Base-by-base conservation (phyloP, 2,113 vertebrate genomes). In the Aegithalos caudatus region DNA sequence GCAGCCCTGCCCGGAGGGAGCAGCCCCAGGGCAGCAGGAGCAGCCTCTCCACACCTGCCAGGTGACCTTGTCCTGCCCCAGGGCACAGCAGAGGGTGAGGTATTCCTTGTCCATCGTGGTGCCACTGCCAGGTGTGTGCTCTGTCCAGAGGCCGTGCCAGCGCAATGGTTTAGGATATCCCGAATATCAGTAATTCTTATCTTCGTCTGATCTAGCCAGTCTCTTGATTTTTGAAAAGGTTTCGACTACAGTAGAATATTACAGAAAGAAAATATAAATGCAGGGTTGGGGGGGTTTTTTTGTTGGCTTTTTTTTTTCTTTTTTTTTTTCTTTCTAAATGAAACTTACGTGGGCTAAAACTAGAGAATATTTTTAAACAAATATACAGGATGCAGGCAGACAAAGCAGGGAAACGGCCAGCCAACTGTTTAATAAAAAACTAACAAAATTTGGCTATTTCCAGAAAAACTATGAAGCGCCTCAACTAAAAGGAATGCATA, bases 401-500 rank as follows among this genome's bases (percentile, higher is more conserved):
- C 97, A 95, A 98, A 98, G 98, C 98, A 98, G 98, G 98, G 97
- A 97, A 98, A 98, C 97, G 97, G 98, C 98, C 98, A 97, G 97
- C 97, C 97, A 97, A 98, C 96, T 95, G 96, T 97, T 96, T 98
- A 97, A 97, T 96, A 98, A 97, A 97, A 98, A 98, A 97, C 97
- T 97, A 96, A 92, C 66, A 97, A 97, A 98, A 98, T 97, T 96
- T 95, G 97, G 97, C 98, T 98, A 98, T 98, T 98, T 97, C 97
- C 97, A 98, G 97, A 97, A 92, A 93, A 98, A 97, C 97, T 98
- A 98, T 92, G 97, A 98, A 98, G 98, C 98, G 97, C 97, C 97
- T 98, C 98, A 98, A 98, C 98, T 98, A 98, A 98, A 98, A 98
- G 99, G 99, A 99, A 99, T 99, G 99, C 98, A 99, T 99, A 98